Evolutionary conservation across 1,140 invertebrate genomes (phyloP).

Genomic region (Drosophila lini): DNA sequence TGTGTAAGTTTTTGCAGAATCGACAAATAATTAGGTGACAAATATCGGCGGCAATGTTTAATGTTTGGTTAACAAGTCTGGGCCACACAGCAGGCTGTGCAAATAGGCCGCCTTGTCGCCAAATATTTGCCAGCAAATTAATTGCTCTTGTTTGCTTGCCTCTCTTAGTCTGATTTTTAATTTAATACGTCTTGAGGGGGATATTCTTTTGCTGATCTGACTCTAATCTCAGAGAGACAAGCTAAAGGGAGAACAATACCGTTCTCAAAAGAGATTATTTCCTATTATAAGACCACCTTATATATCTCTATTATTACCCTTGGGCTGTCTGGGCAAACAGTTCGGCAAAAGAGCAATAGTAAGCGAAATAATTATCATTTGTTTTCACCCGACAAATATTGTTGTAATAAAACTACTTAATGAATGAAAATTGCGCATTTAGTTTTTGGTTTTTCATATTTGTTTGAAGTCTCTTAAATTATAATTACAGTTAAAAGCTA

Average conservation of each 20-base stretch:
- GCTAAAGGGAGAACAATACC: neutral
- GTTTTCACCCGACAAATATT: slow-evolving; percentile 18
- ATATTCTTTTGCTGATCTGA: too few relatives aligned
- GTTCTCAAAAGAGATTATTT: neutral
- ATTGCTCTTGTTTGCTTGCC: slow-evolving; percentile 48
- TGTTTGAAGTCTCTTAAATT: neutral
- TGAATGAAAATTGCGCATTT: slow-evolving; percentile 15
- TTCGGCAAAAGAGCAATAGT: slow-evolving; percentile 8
- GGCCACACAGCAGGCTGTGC: slow-evolving; percentile 28
- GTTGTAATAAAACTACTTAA: slow-evolving; percentile 16
- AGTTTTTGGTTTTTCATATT: neutral
- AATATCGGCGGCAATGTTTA: slow-evolving; percentile 46
- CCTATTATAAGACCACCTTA: neutral
- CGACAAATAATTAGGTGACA: slow-evolving; percentile 44
- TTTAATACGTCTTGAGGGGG: too few relatives aligned
- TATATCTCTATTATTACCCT: neutral
- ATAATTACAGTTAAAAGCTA: neutral
- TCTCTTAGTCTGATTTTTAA: slow-evolving; percentile 16
- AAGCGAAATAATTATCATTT: slow-evolving; percentile 22
- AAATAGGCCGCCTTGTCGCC: slow-evolving; percentile 32
- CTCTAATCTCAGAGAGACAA: too few relatives aligned
- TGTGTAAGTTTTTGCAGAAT: slow-evolving; percentile 26
- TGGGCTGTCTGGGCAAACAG: slow-evolving; percentile 20
- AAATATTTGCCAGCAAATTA: slow-evolving; percentile 59
- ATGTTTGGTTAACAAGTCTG: slow-evolving; percentile 67